Percentiles rank a stretch among this genome's conserved stretches.
These are phyloP conservation scores for Clanis bilineata DNA, from an alignment of 2,888 invertebrate genomes.

Conservation along the genomic window DNA sequence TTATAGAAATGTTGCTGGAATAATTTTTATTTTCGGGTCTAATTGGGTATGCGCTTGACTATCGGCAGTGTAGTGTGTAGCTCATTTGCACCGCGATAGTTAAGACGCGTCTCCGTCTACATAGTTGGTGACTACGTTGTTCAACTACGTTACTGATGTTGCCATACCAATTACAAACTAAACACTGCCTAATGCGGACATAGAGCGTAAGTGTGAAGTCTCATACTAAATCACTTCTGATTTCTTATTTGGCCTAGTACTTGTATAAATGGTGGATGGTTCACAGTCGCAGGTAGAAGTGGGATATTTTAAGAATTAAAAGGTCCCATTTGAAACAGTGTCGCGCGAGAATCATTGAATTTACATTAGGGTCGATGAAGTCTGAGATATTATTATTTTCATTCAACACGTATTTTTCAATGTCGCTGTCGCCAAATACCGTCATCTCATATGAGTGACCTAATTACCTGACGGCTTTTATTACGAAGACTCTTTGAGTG, in stretches of 20 bases:
- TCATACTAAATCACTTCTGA: no score
- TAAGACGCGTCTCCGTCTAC: not conserved
- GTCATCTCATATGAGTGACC: not conserved
- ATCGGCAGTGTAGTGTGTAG: not conserved
- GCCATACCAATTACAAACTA: not conserved
- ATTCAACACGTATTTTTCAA: no score
- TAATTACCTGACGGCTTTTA: not conserved
- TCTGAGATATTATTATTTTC: no score
- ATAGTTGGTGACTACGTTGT: not conserved
- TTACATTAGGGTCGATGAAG: no score
- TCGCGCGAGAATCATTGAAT: no score
- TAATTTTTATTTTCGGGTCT: not conserved
- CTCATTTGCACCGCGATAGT: not conserved
- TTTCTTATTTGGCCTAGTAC: no score
- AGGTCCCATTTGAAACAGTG: no score
- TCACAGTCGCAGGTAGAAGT: no score
- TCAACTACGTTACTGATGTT: not conserved
- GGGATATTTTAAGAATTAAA: no score
- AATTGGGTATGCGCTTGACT: not conserved
- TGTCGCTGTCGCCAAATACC: not conserved
- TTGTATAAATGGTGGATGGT: no score
- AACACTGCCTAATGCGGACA: not conserved
- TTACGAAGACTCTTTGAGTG: not conserved
- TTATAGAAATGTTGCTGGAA: not conserved
- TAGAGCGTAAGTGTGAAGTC: no score